These are phyloP conservation scores for Dermolepida albohirtum DNA, from an alignment of 2,888 invertebrate genomes.

Conservation along the genomic window DNA sequence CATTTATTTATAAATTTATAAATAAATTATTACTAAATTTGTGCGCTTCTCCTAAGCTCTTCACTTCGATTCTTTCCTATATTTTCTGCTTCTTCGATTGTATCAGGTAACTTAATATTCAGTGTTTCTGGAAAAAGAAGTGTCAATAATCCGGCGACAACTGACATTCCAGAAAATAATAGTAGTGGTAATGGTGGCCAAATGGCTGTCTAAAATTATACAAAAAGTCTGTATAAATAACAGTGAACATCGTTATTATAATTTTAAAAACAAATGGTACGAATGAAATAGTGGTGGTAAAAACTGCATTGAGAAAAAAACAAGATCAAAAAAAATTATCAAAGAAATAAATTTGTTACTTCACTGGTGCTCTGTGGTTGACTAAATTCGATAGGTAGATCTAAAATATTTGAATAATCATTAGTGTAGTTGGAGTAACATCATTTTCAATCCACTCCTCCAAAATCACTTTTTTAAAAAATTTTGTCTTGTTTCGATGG, in stretches of 20 bases:
- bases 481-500: too few species aligned
- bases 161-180: slow-evolving; percentile 73
- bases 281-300: too few species aligned
- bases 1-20: background rate
- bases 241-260: background rate
- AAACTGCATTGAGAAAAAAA: too few species aligned
- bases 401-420: too few species aligned
- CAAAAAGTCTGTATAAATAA: background rate
- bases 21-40: background rate
- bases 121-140: slow-evolving; percentile 78
- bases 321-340: too few species aligned
- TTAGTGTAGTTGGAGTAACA: too few species aligned
- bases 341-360: too few species aligned
- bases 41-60: background rate
- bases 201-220: slow-evolving; percentile 57
- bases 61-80: slow-evolving; percentile 56
- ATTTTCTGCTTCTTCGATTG: slow-evolving; percentile 76
- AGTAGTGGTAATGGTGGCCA: slow-evolving; percentile 71
- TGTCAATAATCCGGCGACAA: slow-evolving; percentile 71
- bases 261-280: too few species aligned
- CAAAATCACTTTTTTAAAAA: too few species aligned
- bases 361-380: too few species aligned
- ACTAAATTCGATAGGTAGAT: too few species aligned
- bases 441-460: too few species aligned
- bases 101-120: slow-evolving; percentile 75